Evolutionary conservation across 2,888 invertebrate genomes (phyloP), one percentile per base, ranked within the genome.

Genomic region (Spialia ferax): DNA sequence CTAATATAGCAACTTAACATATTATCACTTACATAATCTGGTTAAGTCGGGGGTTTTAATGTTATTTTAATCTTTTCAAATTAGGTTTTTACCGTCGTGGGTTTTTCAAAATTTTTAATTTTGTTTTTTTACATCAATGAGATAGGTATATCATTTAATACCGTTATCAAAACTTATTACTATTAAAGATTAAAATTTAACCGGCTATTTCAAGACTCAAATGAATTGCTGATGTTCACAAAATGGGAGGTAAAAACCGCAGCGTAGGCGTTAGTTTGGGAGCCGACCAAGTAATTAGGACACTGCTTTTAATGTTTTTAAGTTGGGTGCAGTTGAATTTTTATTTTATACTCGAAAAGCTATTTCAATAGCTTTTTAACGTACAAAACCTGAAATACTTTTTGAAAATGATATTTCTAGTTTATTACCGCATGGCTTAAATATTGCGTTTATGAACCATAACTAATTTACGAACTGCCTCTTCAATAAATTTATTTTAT

Each of bases 221-320:
- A 57, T 23, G 42, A 57, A 57, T 57, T 23, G 57, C 57, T 57
- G 38, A 57, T 22, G 22, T 23, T 57, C 35, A 38, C 57, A 13
- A 38, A 57, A 42, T 20, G 38, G 20, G 38, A 42, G 57, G 22
- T 23, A 42, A 42, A 35, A 57, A n/a, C 57, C 38, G 38, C 57
- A 57, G 22, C 23, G 38, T n/a, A 18, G 23, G 38, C 35, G 35
- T 38, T 38, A 57, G 57, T 57, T 57, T 57, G 38, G 38, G 56
- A 32, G 20, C 22, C 18, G 32, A 60, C 42, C 60, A 26, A 60
- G 60, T 45, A 60, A 60, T 60, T 60, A 42, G 60, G 23, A 60
- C 60, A 60, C 45, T 15, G 23, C 22, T 38, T 57, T 45, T 45
- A 60, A 56, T 32, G 32, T 38, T 22, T 57, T 57, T 38, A 20